Percentiles rank a stretch among this genome's conserved stretches.
Conservation (phyloP, 2,888 invertebrate genomes). For the Anorthoa munda region DNA sequence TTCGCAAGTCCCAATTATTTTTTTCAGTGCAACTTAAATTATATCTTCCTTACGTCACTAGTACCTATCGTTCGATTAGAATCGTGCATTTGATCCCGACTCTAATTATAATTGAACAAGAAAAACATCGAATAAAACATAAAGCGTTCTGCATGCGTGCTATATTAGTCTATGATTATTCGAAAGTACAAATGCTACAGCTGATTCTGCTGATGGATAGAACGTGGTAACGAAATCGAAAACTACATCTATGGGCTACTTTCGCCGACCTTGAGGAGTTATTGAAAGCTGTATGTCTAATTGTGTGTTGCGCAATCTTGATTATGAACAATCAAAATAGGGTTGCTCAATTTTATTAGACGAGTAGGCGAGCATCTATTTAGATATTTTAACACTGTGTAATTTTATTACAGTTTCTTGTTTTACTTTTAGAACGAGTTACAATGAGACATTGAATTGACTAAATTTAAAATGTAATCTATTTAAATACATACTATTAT, state of each 20-base stretch:
- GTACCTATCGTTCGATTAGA: slow-evolving; percentile 37
- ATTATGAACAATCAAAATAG: slow-evolving; percentile 78
- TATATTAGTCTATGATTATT: slow-evolving; percentile 27
- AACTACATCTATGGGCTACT: slow-evolving; percentile 70
- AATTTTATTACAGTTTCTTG: background rate
- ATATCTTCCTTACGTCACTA: slow-evolving; percentile 43
- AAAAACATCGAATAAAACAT: slow-evolving; percentile 47
- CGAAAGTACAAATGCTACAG: slow-evolving; percentile 45
- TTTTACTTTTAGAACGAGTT: background rate
- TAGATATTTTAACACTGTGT: slow-evolving; percentile 26
- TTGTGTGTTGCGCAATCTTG: slow-evolving; percentile 77
- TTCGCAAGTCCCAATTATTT: too few species aligned
- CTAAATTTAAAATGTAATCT: too few species aligned
- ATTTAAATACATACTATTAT: too few species aligned
- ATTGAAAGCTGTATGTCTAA: slow-evolving; percentile 79
- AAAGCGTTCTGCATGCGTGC: slow-evolving; percentile 42
- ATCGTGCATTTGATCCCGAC: slow-evolving; percentile 51
- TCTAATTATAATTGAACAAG: slow-evolving; percentile 45
- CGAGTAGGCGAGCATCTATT: slow-evolving; percentile 48
- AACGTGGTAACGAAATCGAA: slow-evolving; percentile 75
- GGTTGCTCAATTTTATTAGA: slow-evolving; percentile 75
- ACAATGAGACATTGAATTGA: too few species aligned
- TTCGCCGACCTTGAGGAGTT: slow-evolving; percentile 81
- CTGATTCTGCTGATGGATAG: slow-evolving; percentile 45
- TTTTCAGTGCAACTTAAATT: slow-evolving; percentile 21